Percentiles rank a stretch among this genome's conserved stretches.
phyloP scores from a whole-genome alignment of 2,888 invertebrate genomes.

The Hypolimnas misippus region DNA sequence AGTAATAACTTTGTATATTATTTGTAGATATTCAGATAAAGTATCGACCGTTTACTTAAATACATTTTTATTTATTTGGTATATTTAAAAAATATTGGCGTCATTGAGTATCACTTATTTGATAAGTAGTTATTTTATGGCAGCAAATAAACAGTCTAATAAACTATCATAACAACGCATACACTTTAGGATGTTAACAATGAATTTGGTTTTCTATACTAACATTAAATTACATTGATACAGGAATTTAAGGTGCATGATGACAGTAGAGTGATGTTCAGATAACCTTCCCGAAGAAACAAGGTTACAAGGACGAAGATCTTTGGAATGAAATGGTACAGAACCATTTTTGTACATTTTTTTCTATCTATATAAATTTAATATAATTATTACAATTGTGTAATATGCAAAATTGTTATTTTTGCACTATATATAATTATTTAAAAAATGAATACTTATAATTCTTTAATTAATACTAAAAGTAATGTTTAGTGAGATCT shows the following conservation, averaged over 20 bases:
- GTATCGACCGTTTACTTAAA: no score
- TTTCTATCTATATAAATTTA: constrained; percentile 46
- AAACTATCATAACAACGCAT: constrained; percentile 9
- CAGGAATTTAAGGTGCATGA: constrained; percentile 82
- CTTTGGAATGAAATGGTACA: constrained; percentile 82
- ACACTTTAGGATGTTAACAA: constrained; percentile 25
- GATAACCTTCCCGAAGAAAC: constrained; percentile 56
- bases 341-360: constrained; percentile 51
- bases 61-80: no score
- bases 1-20: no score
- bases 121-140: no score
- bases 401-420: neutral
- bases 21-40: no score
- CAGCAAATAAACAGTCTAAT: constrained; percentile 9
- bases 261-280: constrained; percentile 67
- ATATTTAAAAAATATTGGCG: no score
- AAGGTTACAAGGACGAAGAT: constrained; percentile 63
- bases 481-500: no score
- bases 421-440: neutral
- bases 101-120: no score
- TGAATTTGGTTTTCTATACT: constrained; percentile 56
- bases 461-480: no score
- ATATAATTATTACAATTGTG: neutral
- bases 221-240: constrained; percentile 75
- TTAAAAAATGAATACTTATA: no score